Evolutionary conservation across 2,113 vertebrate genomes (phyloP).

Genomic region (Aptenodytes forsteri): DNA sequence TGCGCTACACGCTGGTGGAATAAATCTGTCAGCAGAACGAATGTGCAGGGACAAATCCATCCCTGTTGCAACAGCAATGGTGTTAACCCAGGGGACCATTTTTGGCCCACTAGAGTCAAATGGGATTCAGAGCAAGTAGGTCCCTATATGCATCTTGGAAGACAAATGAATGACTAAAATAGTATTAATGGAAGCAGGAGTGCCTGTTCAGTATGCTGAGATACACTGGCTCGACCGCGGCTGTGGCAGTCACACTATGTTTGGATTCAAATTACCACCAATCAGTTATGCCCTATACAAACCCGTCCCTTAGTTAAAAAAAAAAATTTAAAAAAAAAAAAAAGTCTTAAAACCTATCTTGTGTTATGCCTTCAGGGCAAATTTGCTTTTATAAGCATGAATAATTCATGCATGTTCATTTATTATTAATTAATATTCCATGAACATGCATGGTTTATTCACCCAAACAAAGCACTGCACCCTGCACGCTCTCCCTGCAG

Average conservation of each 20-base stretch:
- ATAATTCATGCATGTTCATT: conserved; percentile 70
- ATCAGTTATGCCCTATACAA: conserved; percentile 30
- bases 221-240: neutral
- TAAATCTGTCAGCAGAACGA: conserved; percentile 53
- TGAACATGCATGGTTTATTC: conserved; percentile 72
- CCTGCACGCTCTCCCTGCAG: neutral
- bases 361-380: conserved; percentile 68
- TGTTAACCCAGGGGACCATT: neutral
- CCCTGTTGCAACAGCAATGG: conserved; percentile 19
- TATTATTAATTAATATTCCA: conserved; percentile 75
- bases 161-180: conserved; percentile 16
- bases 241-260: neutral
- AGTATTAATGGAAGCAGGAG: neutral
- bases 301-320: neutral
- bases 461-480: conserved; percentile 54
- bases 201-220: neutral
- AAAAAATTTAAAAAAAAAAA: neutral
- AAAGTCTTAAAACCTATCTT: conserved; percentile 35
- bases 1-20: conserved; percentile 29
- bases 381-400: conserved; percentile 72
- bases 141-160: neutral
- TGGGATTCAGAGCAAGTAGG: conserved; percentile 25
- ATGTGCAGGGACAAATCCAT: conserved; percentile 35
- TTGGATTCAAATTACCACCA: conserved; percentile 35
- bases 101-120: neutral